phyloP scores from a whole-genome alignment of 2,888 invertebrate genomes.

The Oscheius sp. region DNA sequence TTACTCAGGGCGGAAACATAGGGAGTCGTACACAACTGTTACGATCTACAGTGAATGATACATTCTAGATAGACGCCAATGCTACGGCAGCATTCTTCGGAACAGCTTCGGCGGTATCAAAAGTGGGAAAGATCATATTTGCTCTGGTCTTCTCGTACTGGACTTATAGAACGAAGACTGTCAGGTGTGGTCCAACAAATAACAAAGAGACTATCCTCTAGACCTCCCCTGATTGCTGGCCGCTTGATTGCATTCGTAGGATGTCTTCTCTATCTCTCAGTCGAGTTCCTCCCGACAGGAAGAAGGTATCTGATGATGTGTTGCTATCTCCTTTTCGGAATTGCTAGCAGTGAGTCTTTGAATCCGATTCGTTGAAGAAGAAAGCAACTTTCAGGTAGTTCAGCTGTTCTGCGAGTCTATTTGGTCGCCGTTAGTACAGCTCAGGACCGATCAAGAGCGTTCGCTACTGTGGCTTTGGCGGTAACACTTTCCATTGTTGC shows the following conservation, averaged over 20 bases:
- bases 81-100: slow-evolving; percentile 58
- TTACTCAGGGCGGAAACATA: background rate
- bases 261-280: slow-evolving; percentile 51
- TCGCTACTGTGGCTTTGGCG: slow-evolving; percentile 44
- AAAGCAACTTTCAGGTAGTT: slow-evolving; percentile 41
- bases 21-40: no score
- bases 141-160: slow-evolving; percentile 55
- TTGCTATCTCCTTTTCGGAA: slow-evolving; percentile 54
- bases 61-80: slow-evolving; percentile 49
- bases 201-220: slow-evolving; percentile 27
- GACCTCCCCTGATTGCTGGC: slow-evolving; percentile 50
- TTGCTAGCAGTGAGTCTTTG: slow-evolving; percentile 41
- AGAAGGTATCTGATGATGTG: slow-evolving; percentile 49
- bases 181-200: slow-evolving; percentile 36
- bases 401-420: slow-evolving; percentile 50
- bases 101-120: slow-evolving; percentile 50
- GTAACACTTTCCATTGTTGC: slow-evolving; percentile 49
- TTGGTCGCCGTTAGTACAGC: slow-evolving; percentile 47
- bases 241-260: slow-evolving; percentile 48
- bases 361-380: background rate
- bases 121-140: slow-evolving; percentile 52
- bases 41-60: slow-evolving; percentile 1
- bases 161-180: slow-evolving; percentile 50
- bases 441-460: slow-evolving; percentile 49
- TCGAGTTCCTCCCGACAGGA: slow-evolving; percentile 47